Evolutionary conservation across 2,797 vertebrate genomes (phyloP).

Genomic region (Dendrocincla tyrannina): DNA sequence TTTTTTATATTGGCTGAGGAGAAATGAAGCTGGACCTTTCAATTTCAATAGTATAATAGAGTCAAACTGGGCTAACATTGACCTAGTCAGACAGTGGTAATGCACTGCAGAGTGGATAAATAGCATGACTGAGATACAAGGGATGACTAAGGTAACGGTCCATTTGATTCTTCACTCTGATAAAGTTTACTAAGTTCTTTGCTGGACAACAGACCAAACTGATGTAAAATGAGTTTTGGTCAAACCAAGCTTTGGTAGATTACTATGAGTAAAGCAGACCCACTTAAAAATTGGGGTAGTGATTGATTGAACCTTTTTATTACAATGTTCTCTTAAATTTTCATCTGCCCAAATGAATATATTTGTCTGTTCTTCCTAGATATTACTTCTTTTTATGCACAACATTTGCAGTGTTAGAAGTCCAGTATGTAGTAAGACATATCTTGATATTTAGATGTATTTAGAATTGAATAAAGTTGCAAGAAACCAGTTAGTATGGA

Average conservation of each 20-base stretch:
- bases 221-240: not conserved
- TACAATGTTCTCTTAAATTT: not conserved
- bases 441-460: not conserved
- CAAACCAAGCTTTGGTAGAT: not conserved
- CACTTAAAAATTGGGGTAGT: not conserved
- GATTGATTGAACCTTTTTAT: not conserved
- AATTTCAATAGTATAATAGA: not conserved
- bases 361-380: not conserved
- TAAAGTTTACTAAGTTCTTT: not conserved
- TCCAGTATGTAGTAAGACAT: not conserved
- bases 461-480: not conserved
- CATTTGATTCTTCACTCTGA: not conserved
- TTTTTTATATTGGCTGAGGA: not conserved
- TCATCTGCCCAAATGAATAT: not conserved
- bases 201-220: not conserved
- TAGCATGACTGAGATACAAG: not conserved
- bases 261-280: not conserved
- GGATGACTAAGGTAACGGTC: not conserved
- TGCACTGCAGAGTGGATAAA: not conserved
- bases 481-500: not conserved
- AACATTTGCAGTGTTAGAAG: not conserved
- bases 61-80: not conserved
- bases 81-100: not conserved
- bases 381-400: not conserved
- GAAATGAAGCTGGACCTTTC: not conserved